Base-by-base conservation (phyloP, 2,797 vertebrate species). In the Sarcophilus harrisii region DNA sequence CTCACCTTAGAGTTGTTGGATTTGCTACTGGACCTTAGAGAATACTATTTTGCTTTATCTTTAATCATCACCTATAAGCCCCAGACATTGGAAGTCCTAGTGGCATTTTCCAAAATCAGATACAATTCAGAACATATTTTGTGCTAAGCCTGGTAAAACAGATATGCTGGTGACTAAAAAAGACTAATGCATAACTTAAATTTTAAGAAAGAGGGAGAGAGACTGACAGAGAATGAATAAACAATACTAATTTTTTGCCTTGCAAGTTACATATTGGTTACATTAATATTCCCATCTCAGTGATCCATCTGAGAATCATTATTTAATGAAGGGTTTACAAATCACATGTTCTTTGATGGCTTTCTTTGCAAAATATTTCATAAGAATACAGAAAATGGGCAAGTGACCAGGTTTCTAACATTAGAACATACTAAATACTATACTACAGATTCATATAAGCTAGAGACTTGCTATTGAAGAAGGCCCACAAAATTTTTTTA, bases 301-400 rank as follows among this genome's bases (percentile, higher is more conserved):
- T 93, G 92, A 95, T 98, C 94, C 96, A 98, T 96, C 91, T 97
- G 54, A 45, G 98, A 94, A 97, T 96, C 94, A 94, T 98, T 95
- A 97, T 97, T 98, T 98, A 97, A 97, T 97, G 97, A 96, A 97
- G 97, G 96, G 93, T 97, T 97, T 97, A 98, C 96, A 98, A 97
- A 97, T 97, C 97, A 93, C 95, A 96, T 94, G 49, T 92, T 92
- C 96, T 95, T 96, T 97, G 96, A 97, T 93, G 81, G 91, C 66
- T 97, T 97, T 97, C 96, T 57, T 92, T 96, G 94, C 93, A 96
- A 66, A 96, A 94, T 97, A 91, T 93, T 98, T 95, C 95, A 92
- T 93, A 97, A 92, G 97, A 96, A 97, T 95, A 58, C 54, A 94
- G 93, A 95, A 97, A 97, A 95, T 52, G 93, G 94, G 29, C 90